Evolutionary conservation across 2,888 invertebrate genomes (phyloP).

Genomic region (Cordilura impudica): DNA sequence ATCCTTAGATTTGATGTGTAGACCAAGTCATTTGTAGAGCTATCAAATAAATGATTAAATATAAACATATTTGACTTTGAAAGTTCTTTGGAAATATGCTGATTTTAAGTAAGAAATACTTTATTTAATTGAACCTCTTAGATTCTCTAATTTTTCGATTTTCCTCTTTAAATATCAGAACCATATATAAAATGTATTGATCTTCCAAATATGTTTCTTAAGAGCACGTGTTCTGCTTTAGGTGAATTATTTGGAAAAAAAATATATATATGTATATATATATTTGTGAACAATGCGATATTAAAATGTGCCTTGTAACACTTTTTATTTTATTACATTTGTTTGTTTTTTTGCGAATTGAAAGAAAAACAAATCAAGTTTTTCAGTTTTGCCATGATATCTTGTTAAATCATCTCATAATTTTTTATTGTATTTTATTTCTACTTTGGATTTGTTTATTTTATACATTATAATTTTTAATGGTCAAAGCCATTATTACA

Average conservation of each 20-base stretch:
- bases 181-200: not conserved
- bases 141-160: too few species aligned
- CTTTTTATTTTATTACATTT: constrained; percentile 20
- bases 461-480: constrained; percentile 57
- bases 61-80: too few species aligned
- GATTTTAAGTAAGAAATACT: too few species aligned
- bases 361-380: constrained; percentile 12
- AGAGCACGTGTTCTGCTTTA: constrained; percentile 61
- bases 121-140: too few species aligned
- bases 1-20: too few species aligned
- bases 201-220: not conserved
- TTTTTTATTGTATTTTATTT: constrained; percentile 12
- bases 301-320: constrained; percentile 59
- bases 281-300: constrained; percentile 46
- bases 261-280: not conserved
- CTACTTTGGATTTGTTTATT: constrained; percentile 38
- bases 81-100: too few species aligned
- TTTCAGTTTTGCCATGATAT: constrained; percentile 25
- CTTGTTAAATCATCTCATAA: constrained; percentile 51
- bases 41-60: too few species aligned
- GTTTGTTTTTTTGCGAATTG: not conserved
- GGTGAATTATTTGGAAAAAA: constrained; percentile 33
- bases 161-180: too few species aligned
- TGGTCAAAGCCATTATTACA: constrained; percentile 61
- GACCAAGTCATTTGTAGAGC: too few species aligned